These are phyloP conservation scores for Neodon shergylaensis DNA, from an alignment of 2,113 vertebrate genomes.

Conservation along the genomic window DNA sequence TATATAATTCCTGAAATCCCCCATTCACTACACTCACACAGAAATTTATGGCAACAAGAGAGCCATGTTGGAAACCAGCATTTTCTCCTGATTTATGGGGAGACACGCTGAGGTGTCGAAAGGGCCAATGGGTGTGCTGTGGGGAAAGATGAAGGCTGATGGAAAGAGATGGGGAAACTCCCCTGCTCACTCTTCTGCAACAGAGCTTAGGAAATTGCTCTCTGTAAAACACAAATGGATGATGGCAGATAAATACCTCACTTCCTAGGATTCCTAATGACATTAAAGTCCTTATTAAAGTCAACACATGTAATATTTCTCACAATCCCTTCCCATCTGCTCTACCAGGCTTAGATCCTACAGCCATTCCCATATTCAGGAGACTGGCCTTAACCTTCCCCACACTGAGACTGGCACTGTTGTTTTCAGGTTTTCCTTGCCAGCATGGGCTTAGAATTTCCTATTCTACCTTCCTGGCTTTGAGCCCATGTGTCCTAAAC, in stretches of 20 bases:
- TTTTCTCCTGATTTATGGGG: slow-evolving; percentile 77
- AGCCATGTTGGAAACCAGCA: neutral
- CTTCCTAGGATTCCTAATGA: neutral
- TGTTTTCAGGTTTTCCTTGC: neutral
- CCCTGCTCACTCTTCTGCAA: neutral
- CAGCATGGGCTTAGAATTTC: neutral
- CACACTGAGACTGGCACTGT: neutral
- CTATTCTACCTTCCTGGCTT: neutral
- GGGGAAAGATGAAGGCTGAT: neutral
- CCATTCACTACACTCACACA: slow-evolving; percentile 22
- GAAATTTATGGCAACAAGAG: slow-evolving; percentile 32
- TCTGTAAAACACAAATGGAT: neutral
- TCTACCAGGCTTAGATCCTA: neutral
- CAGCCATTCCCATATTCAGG: neutral
- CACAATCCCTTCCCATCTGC: neutral
- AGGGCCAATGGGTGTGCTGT: slow-evolving; percentile 56
- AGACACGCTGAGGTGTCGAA: slow-evolving; percentile 65
- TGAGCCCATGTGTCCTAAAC: neutral
- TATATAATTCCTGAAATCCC: slow-evolving; percentile 71
- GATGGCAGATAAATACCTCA: neutral
- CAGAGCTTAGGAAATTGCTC: neutral
- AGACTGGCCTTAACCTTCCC: neutral
- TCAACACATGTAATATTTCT: neutral
- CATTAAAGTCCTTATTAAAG: neutral
- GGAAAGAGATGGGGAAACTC: neutral